Conservation (phyloP, 2,113 vertebrate species). For the Sardina pilchardus region DNA sequence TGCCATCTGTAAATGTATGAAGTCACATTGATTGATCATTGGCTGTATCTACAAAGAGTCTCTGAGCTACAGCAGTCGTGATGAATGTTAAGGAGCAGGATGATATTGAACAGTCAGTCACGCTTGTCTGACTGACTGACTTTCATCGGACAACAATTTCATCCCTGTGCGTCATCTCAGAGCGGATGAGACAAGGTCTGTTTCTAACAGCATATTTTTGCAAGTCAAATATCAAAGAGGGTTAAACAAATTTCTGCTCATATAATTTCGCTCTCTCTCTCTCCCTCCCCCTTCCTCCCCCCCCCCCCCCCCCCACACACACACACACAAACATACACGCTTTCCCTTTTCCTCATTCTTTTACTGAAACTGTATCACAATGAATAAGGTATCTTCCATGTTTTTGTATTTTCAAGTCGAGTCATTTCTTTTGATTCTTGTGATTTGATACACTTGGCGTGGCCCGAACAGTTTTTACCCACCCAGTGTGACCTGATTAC, state of each 20-base stretch:
- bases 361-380: neutral
- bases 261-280: neutral
- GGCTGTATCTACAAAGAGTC: neutral
- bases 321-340: too few relatives aligned
- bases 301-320: neutral
- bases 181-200: neutral
- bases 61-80: neutral
- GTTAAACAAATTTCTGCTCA: conserved; percentile 54
- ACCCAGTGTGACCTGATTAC: neutral
- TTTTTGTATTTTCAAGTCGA: neutral
- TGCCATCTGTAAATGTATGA: neutral
- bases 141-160: neutral
- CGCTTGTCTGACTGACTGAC: neutral
- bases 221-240: conserved; percentile 64
- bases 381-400: neutral
- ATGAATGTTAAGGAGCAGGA: neutral
- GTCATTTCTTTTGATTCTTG: neutral
- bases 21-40: neutral
- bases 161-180: neutral
- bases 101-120: neutral
- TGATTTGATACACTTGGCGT: neutral
- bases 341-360: neutral
- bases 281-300: neutral
- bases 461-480: neutral
- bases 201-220: conserved; percentile 51